Evolutionary conservation across 2,797 vertebrate species (phyloP), one percentile per base, ranked within the genome.

Genomic region (Enteromius mattozi): DNA sequence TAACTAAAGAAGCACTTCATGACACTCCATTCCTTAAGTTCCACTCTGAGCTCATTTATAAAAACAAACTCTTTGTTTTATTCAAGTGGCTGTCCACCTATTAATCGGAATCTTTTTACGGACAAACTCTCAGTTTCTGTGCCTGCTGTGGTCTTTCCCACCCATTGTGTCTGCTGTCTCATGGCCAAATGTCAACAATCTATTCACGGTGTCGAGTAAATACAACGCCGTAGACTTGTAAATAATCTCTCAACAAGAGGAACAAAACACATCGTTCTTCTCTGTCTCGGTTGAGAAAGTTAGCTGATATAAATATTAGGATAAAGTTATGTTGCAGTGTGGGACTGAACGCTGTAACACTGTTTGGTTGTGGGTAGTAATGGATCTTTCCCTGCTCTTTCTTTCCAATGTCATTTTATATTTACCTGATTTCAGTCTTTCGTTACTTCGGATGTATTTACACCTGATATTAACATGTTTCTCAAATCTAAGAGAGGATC

Each of bases 131-230:
- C 56, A 21, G 65, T 63, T 27, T 85, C 66, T 78, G 81, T 81
- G 77, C 86, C 42, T 78, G 56, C 70, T 82, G 82, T 87, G 78
- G 68, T 84, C 79, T 78, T 80, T 88, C 85, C 86, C 88, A 84
- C 83, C 84, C 84, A 77, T 86, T 89, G 81, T 88, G 84, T 83
- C 80, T 87, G 78, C 83, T 49, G 78, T 80, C 82, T 84, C 71
- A 51, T 54, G 40, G 69, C 78, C 74, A 85, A 88, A 89, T 80
- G 88, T 87, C 87, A 89, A 88, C 87, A 87, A 83, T 85, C 85
- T 82, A 71, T 86, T 86, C 70, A 83, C 81, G 42, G 47, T 33
- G 69, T 51, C 12, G n/a, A 83, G 84, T 82, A 88, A 88, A 88
- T 83, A 85, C 59, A 40, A 69, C 56, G 27, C 66, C 16, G 49